Conservation (phyloP, 2,113 vertebrate genomes). For the Coreoperca whiteheadi region DNA sequence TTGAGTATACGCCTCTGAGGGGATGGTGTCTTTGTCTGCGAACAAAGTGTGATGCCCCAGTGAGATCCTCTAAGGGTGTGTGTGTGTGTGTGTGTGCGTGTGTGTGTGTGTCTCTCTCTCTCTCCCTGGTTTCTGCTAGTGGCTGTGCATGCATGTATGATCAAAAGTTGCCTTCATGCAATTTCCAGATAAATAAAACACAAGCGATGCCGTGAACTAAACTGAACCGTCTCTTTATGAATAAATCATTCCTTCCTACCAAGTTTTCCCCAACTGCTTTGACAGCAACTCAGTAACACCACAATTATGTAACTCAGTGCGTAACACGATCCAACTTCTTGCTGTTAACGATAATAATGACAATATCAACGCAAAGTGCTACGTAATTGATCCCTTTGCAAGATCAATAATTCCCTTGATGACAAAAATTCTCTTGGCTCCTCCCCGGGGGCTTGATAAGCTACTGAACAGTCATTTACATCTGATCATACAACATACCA, state of each 20-base stretch:
- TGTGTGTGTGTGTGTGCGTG: constrained; percentile 17
- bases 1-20: constrained; percentile 46
- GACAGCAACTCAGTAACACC: constrained; percentile 45
- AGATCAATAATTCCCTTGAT: constrained; percentile 47
- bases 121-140: constrained; percentile 31
- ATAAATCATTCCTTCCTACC: constrained; percentile 71
- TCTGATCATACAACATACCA: not conserved
- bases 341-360: constrained; percentile 23
- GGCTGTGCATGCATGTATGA: constrained; percentile 69
- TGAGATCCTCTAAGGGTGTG: constrained; percentile 35
- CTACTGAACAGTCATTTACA: not conserved
- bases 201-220: constrained; percentile 66
- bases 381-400: constrained; percentile 1
- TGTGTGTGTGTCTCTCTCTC: constrained; percentile 20
- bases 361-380: constrained; percentile 18
- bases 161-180: constrained; percentile 76
- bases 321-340: constrained; percentile 41
- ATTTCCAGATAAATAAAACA: constrained; percentile 80
- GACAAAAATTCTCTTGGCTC: constrained; percentile 9
- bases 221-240: constrained; percentile 74
- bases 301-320: constrained; percentile 61
- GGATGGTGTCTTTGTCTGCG: constrained; percentile 54
- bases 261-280: constrained; percentile 51
- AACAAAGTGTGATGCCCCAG: constrained; percentile 57
- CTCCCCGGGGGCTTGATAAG: not conserved